Evolutionary conservation across 2,797 vertebrate genomes (phyloP).

Genomic region (Gallinago stenura): DNA sequence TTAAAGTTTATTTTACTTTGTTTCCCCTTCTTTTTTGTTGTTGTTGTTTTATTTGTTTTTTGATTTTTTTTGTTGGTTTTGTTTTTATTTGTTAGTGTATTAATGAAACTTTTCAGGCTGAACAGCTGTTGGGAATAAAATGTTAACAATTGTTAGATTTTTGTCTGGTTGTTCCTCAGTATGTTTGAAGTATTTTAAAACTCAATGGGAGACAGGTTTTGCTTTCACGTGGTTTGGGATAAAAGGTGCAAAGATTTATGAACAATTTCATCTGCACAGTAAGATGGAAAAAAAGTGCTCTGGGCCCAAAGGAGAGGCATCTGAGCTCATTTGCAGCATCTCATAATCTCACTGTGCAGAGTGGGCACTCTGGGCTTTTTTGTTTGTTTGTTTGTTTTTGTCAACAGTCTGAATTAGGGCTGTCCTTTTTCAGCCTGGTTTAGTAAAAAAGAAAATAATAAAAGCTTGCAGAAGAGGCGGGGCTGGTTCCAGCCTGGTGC

Average conservation of each 20-base stretch:
- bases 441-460: not conserved
- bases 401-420: rapidly evolving
- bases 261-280: rapidly evolving
- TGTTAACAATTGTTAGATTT: conserved; percentile 52
- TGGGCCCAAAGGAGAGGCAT: not conserved
- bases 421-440: not conserved
- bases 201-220: not conserved
- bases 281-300: not conserved
- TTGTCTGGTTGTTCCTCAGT: conserved; percentile 35
- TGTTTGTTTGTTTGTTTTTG: not conserved
- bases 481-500: not conserved
- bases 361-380: not conserved
- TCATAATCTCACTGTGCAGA: not conserved
- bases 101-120: conserved; percentile 55
- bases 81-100: conserved; percentile 39
- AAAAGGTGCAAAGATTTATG: conserved; percentile 3
- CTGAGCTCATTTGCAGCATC: not conserved
- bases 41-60: conserved; percentile 39
- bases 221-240: not conserved
- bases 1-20: conserved; percentile 57
- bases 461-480: not conserved
- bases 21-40: not conserved
- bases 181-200: not conserved
- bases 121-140: conserved; percentile 76
- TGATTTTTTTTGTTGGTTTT: not conserved